Evolutionary conservation across 2,888 invertebrate genomes (phyloP).

Genomic region (Patella caerulea): DNA sequence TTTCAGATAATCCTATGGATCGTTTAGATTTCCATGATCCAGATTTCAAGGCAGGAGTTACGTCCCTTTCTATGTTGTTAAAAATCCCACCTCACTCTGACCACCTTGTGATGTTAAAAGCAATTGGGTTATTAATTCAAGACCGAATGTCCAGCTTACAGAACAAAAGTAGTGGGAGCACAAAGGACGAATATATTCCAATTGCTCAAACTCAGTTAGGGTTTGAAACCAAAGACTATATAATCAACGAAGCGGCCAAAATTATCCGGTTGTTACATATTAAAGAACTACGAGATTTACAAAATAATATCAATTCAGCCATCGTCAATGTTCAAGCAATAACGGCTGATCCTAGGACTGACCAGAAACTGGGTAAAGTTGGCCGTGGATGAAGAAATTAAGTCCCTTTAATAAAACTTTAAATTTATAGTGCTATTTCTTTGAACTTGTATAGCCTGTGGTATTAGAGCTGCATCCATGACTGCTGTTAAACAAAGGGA

Average conservation of each 20-base stretch:
- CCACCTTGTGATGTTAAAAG: slow-evolving; percentile 82
- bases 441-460: too few relatives aligned
- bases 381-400: slow-evolving; percentile 73
- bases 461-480: too few relatives aligned
- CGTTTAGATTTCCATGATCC: slow-evolving; percentile 77
- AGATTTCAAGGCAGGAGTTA: slow-evolving; percentile 88
- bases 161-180: background rate
- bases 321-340: slow-evolving; percentile 92
- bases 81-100: slow-evolving; percentile 86
- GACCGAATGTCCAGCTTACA: background rate
- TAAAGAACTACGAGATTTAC: slow-evolving; percentile 86
- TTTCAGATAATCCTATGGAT: slow-evolving; percentile 73
- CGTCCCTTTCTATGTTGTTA: slow-evolving; percentile 83
- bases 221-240: slow-evolving; percentile 76
- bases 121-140: slow-evolving; percentile 35
- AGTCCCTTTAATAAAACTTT: too few relatives aligned
- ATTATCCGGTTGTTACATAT: slow-evolving; percentile 86
- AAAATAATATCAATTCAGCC: slow-evolving; percentile 93
- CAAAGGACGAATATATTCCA: slow-evolving; percentile 73
- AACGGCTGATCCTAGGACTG: slow-evolving; percentile 97
- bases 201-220: slow-evolving; percentile 80
- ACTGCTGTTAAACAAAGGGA: too few relatives aligned
- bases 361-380: slow-evolving; percentile 93
- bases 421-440: too few relatives aligned
- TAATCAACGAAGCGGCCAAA: slow-evolving; percentile 76